These are phyloP conservation scores for Drosophila nr. perissopoda DNA, from an alignment of 2,888 invertebrate genomes.

Conservation along the genomic window DNA sequence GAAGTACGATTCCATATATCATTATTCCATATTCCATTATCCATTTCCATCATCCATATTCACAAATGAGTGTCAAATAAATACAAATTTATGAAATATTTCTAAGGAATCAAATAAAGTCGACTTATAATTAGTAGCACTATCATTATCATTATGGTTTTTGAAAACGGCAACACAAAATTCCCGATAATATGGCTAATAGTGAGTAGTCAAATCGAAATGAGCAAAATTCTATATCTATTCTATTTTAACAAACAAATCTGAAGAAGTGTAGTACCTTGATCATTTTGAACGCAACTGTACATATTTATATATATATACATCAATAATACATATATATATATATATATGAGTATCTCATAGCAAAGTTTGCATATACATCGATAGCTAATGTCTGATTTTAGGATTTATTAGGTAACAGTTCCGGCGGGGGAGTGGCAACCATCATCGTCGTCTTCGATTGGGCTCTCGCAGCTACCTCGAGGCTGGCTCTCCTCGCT, in stretches of 20 bases:
- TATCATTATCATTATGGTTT: not conserved
- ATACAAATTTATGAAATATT: not conserved
- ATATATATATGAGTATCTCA: not conserved
- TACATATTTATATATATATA: not conserved
- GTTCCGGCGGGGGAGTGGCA: slow-evolving; percentile 50
- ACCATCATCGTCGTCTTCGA: slow-evolving; percentile 20
- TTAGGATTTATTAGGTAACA: slow-evolving; percentile 58
- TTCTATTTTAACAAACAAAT: not conserved
- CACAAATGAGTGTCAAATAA: not conserved
- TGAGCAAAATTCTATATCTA: not conserved
- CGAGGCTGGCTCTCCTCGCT: slow-evolving; percentile 59
- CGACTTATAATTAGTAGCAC: not conserved
- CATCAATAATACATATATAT: not conserved
- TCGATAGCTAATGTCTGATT: not conserved
- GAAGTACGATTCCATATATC: not conserved
- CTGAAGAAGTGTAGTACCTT: not conserved
- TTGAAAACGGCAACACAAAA: not conserved
- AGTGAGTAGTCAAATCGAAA: not conserved
- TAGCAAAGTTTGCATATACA: too few relatives aligned
- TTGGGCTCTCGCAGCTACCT: slow-evolving; percentile 43
- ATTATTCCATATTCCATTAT: too few relatives aligned
- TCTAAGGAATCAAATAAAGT: not conserved
- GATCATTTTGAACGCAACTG: not conserved
- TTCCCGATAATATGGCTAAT: not conserved
- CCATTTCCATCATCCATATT: not conserved